These are phyloP conservation scores for Otus sunia DNA, from an alignment of 2,113 vertebrate genomes.

Conservation along the genomic window DNA sequence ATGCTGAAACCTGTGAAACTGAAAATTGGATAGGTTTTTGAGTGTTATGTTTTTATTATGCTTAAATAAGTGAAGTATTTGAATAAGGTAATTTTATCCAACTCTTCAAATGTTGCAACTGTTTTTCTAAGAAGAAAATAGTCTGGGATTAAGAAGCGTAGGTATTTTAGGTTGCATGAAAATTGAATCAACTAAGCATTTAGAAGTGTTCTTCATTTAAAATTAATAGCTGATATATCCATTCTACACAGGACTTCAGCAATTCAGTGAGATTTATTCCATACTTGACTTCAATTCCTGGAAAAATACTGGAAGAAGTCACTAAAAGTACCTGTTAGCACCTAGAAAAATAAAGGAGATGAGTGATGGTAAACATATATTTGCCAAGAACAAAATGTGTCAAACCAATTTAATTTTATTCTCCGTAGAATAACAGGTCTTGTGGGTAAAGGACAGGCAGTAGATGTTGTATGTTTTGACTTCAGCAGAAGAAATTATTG, in stretches of 20 bases:
- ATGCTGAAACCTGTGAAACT: background rate
- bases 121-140: background rate
- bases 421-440: background rate
- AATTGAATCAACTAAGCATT: background rate
- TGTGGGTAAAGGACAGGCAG: background rate
- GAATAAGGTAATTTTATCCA: background rate
- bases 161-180: background rate
- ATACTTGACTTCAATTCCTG: background rate
- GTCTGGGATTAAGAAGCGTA: background rate
- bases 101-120: background rate
- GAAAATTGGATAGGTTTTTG: background rate
- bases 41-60: background rate
- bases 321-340: background rate
- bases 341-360: background rate
- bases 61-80: background rate
- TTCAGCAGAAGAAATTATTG: background rate
- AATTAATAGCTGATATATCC: background rate
- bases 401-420: conserved; percentile 36
- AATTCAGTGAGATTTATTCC: background rate
- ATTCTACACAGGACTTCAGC: background rate
- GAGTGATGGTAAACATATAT: background rate
- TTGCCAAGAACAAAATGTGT: conserved; percentile 32
- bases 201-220: background rate
- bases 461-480: conserved; percentile 20
- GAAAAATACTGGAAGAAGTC: conserved; percentile 1